Conservation (phyloP, 2,113 vertebrate genomes). For the Corythornis madagascariensis region DNA sequence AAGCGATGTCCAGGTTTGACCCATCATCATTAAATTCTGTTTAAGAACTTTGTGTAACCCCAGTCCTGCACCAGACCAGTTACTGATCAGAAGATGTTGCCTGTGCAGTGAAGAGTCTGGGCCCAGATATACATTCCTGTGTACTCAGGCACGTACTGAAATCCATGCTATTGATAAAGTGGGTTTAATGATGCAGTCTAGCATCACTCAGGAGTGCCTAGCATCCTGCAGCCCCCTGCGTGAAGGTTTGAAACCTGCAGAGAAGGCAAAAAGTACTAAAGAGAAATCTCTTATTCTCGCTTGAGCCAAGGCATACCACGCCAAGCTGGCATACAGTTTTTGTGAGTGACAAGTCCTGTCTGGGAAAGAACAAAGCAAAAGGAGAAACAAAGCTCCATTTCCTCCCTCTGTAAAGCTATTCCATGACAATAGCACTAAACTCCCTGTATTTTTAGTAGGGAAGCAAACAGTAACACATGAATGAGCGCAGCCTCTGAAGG, state of each 20-base stretch:
- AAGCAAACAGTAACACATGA: not conserved
- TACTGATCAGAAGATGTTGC: not conserved
- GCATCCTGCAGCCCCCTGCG: not conserved
- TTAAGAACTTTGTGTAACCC: not conserved
- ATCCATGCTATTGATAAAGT: not conserved
- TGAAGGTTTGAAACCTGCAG: not conserved
- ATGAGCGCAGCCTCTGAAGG: not conserved
- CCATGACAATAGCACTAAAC: not conserved
- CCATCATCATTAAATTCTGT: not conserved
- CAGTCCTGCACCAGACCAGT: not conserved
- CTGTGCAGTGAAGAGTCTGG: not conserved
- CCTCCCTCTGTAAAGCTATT: not conserved
- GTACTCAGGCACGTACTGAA: not conserved
- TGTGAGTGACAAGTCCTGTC: not conserved
- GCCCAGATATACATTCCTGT: not conserved
- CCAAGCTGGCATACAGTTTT: not conserved
- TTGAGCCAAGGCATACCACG: not conserved
- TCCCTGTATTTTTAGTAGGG: not conserved
- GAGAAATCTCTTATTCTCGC: not conserved
- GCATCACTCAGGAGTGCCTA: not conserved
- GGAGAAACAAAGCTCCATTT: not conserved
- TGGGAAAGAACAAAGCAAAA: conserved; percentile 4
- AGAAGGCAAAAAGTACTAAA: not conserved
- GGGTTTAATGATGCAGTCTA: not conserved
- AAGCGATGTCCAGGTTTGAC: not conserved